phyloP scores from a whole-genome alignment of 2,797 vertebrate species.

The Scolopax rusticola region DNA sequence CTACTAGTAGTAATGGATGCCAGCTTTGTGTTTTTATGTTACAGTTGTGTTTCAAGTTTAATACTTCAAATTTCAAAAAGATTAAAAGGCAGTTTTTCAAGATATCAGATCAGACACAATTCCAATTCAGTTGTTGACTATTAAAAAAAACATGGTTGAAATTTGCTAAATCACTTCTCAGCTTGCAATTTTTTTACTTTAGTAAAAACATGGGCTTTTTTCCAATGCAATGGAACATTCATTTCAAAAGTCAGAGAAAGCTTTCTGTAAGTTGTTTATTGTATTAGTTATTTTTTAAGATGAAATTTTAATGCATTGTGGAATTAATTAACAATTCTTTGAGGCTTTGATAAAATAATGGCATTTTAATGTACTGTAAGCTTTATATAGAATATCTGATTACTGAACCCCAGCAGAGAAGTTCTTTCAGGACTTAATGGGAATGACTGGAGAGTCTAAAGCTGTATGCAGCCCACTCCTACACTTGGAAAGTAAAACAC shows the following conservation, averaged over 20 bases:
- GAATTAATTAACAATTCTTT: neutral
- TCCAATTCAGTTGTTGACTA: neutral
- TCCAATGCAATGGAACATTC: neutral
- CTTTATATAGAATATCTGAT: neutral
- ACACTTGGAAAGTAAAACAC: neutral
- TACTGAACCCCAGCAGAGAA: neutral
- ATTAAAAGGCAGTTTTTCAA: neutral
- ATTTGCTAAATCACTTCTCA: neutral
- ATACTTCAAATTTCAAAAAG: neutral
- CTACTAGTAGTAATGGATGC: neutral
- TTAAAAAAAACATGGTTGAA: neutral
- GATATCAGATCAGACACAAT: neutral
- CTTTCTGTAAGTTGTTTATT: neutral
- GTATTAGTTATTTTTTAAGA: neutral
- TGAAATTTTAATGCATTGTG: neutral
- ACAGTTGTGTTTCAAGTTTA: neutral
- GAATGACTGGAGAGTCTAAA: neutral
- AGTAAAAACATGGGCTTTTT: neutral
- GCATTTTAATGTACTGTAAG: neutral
- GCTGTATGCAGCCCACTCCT: neutral
- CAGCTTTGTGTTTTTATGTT: neutral
- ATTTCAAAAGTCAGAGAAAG: neutral
- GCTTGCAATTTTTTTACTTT: neutral
- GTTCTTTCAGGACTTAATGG: neutral
- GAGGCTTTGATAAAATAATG: neutral